Evolutionary conservation across 2,888 invertebrate genomes (phyloP).

Genomic region (Sminthurides aquaticus): DNA sequence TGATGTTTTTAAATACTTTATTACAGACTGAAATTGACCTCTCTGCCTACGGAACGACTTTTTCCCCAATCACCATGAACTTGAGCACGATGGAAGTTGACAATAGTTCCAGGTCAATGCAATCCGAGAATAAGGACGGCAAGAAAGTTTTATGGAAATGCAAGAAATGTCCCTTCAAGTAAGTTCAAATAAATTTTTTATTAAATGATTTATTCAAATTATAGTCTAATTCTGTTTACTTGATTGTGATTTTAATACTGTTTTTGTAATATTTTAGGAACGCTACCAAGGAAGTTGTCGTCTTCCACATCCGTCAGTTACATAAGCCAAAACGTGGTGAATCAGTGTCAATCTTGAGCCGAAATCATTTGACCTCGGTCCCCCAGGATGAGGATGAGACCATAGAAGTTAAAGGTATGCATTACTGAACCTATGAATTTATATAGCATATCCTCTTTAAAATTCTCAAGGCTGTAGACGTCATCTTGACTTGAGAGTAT

Average conservation of each 20-base stretch:
- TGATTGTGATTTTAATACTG: background rate
- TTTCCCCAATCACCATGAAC: background rate
- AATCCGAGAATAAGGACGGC: background rate
- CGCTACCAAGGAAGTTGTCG: constrained; percentile 57
- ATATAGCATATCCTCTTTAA: no score
- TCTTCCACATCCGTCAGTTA: constrained; percentile 61
- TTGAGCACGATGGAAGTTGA: background rate
- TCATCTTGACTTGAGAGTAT: no score
- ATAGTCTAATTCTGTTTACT: background rate
- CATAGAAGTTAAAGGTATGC: constrained; percentile 54
- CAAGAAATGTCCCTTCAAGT: constrained; percentile 82
- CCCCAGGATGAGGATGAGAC: constrained; percentile 23
- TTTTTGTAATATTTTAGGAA: constrained; percentile 49
- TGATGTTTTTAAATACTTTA: no score
- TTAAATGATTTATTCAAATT: no score
- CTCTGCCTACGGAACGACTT: background rate
- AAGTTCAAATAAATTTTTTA: no score
- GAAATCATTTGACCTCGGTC: constrained; percentile 32
- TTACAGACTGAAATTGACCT: constrained; percentile 3
- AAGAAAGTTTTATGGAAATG: constrained; percentile 64
- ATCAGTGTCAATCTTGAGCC: constrained; percentile 34
- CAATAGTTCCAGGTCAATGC: background rate
- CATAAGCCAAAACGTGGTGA: constrained; percentile 47
- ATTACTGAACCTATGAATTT: no score
- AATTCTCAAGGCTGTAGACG: no score